These are phyloP conservation scores for Drosophila vallismaia DNA, from an alignment of 2,888 invertebrate genomes.

Conservation along the genomic window DNA sequence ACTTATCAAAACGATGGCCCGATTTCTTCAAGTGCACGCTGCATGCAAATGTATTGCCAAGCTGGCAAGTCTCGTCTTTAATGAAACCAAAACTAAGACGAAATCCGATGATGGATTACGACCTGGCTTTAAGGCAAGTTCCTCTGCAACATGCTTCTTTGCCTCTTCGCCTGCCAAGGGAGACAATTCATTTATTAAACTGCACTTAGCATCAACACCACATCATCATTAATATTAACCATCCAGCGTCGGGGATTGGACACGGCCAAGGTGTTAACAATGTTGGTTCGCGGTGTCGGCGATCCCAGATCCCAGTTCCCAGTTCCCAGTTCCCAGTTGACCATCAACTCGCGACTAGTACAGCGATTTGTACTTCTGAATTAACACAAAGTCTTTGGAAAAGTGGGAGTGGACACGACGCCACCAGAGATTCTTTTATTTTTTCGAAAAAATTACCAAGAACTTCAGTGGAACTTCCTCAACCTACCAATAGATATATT, in stretches of 20 bases:
- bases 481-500: no score
- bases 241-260: constrained; percentile 19
- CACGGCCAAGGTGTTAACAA: constrained; percentile 38
- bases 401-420: not conserved
- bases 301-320: constrained; percentile 11
- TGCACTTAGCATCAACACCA: constrained; percentile 83
- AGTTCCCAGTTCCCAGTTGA: constrained; percentile 25
- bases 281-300: constrained; percentile 17
- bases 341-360: constrained; percentile 32
- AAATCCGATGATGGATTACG: constrained; percentile 67
- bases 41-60: constrained; percentile 76
- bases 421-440: not conserved
- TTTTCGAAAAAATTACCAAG: not conserved
- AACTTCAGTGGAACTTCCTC: not conserved
- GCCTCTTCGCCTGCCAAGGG: constrained; percentile 52
- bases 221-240: constrained; percentile 80
- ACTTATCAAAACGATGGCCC: no score
- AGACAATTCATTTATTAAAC: constrained; percentile 83
- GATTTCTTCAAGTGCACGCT: constrained; percentile 32
- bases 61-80: not conserved
- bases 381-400: not conserved
- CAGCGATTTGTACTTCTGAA: constrained; percentile 24
- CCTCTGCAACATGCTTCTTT: constrained; percentile 51
- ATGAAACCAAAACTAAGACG: constrained; percentile 12
- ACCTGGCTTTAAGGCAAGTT: constrained; percentile 5